Percentiles rank a stretch among this genome's conserved stretches.
Evolutionary conservation across 2,888 invertebrate species (phyloP).

Genomic region (Conus canariensis): DNA sequence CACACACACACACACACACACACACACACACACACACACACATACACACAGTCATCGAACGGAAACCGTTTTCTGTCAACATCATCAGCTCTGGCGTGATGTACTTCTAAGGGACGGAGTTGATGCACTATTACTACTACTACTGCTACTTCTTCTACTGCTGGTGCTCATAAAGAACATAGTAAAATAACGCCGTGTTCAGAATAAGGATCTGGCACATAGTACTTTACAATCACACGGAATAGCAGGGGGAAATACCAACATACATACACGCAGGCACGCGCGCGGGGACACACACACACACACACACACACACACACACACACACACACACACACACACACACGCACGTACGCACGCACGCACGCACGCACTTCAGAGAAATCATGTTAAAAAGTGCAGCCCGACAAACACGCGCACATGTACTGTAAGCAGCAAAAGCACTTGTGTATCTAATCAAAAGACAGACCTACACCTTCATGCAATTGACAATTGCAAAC

Average conservation of each 20-base stretch:
- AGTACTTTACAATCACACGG: no score
- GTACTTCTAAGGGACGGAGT: no score
- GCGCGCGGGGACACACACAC: neutral
- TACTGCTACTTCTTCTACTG: no score
- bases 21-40: neutral
- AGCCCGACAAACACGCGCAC: neutral
- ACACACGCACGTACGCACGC: neutral
- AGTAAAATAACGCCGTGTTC: no score
- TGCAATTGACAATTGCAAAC: neutral
- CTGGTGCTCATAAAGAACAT: no score
- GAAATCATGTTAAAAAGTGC: neutral
- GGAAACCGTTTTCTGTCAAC: no score
- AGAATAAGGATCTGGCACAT: no score
- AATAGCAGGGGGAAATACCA: no score
- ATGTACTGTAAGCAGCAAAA: neutral
- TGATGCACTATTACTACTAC: no score
- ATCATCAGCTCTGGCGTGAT: no score
- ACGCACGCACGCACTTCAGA: neutral
- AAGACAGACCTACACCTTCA: no score
- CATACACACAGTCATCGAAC: no score
- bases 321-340: neutral
- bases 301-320: neutral
- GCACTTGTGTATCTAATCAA: neutral
- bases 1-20: conserved; percentile 3
- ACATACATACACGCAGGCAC: neutral